These are phyloP conservation scores for Bombycilla garrulus DNA, from an alignment of 2,113 vertebrate genomes.

Conservation along the genomic window DNA sequence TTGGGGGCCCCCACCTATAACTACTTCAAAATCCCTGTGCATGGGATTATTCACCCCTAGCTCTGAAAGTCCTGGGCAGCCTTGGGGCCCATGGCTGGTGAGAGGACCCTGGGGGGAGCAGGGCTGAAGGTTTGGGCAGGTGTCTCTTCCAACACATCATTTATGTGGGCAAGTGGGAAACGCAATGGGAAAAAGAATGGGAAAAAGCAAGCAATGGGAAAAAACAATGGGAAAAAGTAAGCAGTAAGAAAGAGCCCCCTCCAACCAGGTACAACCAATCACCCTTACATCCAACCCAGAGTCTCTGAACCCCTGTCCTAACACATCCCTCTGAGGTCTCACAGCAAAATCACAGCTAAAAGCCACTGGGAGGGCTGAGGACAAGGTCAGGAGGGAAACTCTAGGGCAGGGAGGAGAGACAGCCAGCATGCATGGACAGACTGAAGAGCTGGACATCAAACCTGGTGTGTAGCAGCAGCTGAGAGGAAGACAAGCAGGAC, in stretches of 20 bases:
- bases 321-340: neutral
- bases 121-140: neutral
- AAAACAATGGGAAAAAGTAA: neutral
- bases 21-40: neutral
- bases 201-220: neutral
- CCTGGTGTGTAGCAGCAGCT: neutral
- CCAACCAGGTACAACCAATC: neutral
- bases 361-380: neutral
- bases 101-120: neutral
- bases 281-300: neutral
- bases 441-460: neutral
- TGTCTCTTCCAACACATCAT: neutral
- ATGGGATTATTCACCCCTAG: neutral
- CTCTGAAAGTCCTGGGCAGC: neutral
- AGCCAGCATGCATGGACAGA: neutral
- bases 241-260: neutral
- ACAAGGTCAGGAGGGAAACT: neutral
- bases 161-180: neutral
- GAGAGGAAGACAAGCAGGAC: conserved; percentile 18
- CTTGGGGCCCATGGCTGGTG: neutral
- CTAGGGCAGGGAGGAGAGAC: neutral
- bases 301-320: neutral
- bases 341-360: neutral
- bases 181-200: neutral
- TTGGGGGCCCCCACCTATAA: neutral